Base-by-base conservation (phyloP, 2,888 invertebrate species). In the Laspeyria flexula region DNA sequence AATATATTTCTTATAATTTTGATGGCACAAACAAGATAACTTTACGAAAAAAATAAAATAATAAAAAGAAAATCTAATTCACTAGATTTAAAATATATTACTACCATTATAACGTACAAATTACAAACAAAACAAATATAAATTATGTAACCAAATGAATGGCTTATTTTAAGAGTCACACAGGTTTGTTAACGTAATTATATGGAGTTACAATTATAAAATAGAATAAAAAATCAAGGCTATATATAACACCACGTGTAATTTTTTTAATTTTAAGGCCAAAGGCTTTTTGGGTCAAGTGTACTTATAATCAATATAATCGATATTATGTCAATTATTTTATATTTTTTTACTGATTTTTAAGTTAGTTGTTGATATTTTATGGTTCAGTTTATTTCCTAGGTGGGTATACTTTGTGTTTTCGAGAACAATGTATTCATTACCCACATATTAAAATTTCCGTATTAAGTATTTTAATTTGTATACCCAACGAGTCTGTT, bases 401-500 rank as follows among this genome's bases (percentile, higher is more conserved):
- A 18, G 21, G 11, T 29, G n/a, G 3, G 15, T 18, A 10, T 1
- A 18, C 9, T 6, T n/a, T n/a, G n/a, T n/a, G n/a, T n/a, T n/a
- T n/a, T n/a, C n/a, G n/a, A n/a, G n/a, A n/a, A n/a, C n/a, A n/a
- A n/a, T n/a, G 13, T 34, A 13, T 6, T n/a, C 13, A 37, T 25
- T n/a, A n/a, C n/a, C n/a, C n/a, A n/a, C n/a, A n/a, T n/a, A n/a
- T n/a, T n/a, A n/a, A n/a, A n/a, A n/a, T n/a, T n/a, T n/a, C n/a
- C n/a, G n/a, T n/a, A n/a, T n/a, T n/a, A n/a, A n/a, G n/a, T n/a
- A n/a, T n/a, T n/a, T n/a, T n/a, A n/a, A n/a, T n/a, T n/a, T n/a
- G n/a, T n/a, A n/a, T n/a, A n/a, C n/a, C n/a, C n/a, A 25, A 25
- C 3, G 1, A 13, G 65, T 69, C 48, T 71, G 50, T 60, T 1